Evolutionary conservation across 2,888 invertebrate genomes (phyloP).

Genomic region (Sturmia bella): DNA sequence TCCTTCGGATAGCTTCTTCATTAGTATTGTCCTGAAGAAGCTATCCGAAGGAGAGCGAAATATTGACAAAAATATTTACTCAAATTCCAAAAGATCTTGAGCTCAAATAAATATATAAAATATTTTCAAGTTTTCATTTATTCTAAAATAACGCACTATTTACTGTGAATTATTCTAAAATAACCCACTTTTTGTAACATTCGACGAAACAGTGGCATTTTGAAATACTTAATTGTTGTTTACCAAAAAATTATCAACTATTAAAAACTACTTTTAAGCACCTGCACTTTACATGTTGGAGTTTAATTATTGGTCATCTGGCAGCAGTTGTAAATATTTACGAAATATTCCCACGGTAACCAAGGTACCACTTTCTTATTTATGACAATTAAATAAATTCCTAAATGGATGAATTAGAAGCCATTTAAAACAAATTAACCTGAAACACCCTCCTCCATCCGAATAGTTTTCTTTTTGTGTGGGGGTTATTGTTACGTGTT

Average conservation of each 20-base stretch:
- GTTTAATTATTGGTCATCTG: slow-evolving; percentile 27
- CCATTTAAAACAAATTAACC: slow-evolving; percentile 39
- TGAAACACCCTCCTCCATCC: slow-evolving; percentile 31
- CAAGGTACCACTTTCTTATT: slow-evolving; percentile 30
- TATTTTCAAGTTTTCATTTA: too few species aligned
- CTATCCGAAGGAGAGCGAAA: too few species aligned
- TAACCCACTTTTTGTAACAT: too few species aligned
- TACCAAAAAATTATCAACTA: not conserved
- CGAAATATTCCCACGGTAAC: slow-evolving; percentile 62
- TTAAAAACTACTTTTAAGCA: not conserved
- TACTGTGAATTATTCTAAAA: too few species aligned
- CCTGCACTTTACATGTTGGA: slow-evolving; percentile 7
- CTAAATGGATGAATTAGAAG: slow-evolving; percentile 38
- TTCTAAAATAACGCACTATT: too few species aligned
- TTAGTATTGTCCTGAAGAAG: too few species aligned
- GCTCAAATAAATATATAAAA: too few species aligned
- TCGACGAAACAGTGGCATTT: too few species aligned
- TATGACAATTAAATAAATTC: not conserved
- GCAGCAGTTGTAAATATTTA: slow-evolving; percentile 57
- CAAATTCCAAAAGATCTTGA: too few species aligned
- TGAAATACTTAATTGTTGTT: not conserved
- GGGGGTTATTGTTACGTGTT: too few species aligned
- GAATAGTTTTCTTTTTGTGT: slow-evolving; percentile 30
- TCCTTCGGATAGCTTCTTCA: too few species aligned
- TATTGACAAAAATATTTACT: too few species aligned